Conservation (phyloP, 2,113 vertebrate species). For the Lycaon pictus region DNA sequence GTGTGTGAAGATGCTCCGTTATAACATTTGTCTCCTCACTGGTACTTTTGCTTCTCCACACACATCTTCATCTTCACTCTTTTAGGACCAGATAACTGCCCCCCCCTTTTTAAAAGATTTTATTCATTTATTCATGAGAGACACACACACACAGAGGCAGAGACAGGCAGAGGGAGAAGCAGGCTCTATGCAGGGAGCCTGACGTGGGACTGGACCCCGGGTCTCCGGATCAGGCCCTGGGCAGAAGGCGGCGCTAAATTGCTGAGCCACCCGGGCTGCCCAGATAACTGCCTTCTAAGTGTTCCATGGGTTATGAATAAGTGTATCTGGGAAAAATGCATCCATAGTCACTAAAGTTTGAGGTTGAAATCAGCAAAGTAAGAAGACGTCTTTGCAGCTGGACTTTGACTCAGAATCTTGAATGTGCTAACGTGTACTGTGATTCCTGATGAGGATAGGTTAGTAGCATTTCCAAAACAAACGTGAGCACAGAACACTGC, state of each 20-base stretch:
- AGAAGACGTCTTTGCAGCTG: neutral
- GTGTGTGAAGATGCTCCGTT: too few species aligned
- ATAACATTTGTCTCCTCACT: too few species aligned
- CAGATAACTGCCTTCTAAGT: neutral
- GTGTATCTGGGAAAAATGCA: fast-evolving
- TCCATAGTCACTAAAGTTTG: too few species aligned
- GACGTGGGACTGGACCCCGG: too few species aligned
- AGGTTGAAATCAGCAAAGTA: too few species aligned
- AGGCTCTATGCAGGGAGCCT: too few species aligned
- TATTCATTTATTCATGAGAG: too few species aligned
- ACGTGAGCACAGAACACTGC: fast-evolving
- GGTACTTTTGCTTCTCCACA: neutral
- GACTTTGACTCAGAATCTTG: neutral
- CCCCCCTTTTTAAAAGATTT: neutral
- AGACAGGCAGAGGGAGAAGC: too few species aligned
- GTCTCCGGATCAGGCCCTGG: too few species aligned
- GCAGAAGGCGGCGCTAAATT: too few species aligned
- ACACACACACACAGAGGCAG: too few species aligned
- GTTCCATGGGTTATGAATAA: neutral
- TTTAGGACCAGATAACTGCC: neutral
- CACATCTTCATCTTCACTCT: neutral
- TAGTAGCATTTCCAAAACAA: neutral
- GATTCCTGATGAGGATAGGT: fast-evolving
- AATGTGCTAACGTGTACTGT: fast-evolving
- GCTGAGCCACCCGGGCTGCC: too few species aligned